phyloP scores from a whole-genome alignment of 2,888 invertebrate genomes.

The Platerodrilus igneus region DNA sequence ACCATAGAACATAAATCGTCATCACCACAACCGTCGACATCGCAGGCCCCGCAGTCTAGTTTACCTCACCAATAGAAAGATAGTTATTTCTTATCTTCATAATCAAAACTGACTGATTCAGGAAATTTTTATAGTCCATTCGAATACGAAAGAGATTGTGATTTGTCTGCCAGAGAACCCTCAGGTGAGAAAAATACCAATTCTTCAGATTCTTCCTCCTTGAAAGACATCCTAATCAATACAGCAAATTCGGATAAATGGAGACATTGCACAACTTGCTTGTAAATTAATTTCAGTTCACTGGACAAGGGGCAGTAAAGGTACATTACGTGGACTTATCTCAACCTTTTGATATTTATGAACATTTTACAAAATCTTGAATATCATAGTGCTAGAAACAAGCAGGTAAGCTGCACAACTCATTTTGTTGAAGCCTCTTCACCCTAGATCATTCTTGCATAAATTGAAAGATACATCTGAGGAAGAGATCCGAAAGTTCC shows the following conservation, averaged over 20 bases:
- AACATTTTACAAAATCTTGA: too few relatives aligned
- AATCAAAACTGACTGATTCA: not conserved
- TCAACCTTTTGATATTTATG: conserved; percentile 1
- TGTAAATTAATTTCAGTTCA: too few relatives aligned
- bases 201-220: not conserved
- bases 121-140: not conserved
- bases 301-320: too few relatives aligned
- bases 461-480: too few relatives aligned
- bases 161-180: not conserved
- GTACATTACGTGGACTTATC: not conserved
- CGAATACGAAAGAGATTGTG: not conserved
- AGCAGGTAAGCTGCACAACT: conserved; percentile 1
- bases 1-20: too few relatives aligned
- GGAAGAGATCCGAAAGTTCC: too few relatives aligned
- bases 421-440: too few relatives aligned
- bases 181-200: not conserved
- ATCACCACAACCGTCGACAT: too few relatives aligned
- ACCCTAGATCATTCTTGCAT: too few relatives aligned
- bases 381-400: conserved; percentile 1
- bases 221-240: not conserved
- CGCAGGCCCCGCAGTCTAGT: not conserved
- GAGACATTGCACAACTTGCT: not conserved
- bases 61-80: not conserved
- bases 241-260: conserved; percentile 2
- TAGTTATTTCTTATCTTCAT: not conserved